phyloP scores from a whole-genome alignment of 2,797 vertebrate species.

The Calcarius lapponicus region DNA sequence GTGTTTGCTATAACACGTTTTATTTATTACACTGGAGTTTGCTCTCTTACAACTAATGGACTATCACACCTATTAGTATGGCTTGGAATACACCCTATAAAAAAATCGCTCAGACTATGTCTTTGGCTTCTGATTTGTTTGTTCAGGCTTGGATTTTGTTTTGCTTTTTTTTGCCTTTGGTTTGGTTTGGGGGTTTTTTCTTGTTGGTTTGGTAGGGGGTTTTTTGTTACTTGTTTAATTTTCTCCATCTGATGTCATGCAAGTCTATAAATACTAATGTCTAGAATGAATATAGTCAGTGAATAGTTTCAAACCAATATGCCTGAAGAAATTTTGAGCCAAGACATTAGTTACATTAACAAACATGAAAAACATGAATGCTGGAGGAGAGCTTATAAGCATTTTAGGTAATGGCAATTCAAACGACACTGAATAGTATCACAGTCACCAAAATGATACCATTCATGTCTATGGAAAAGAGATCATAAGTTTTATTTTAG shows the following conservation, averaged over 20 bases:
- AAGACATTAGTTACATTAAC: neutral
- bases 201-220: neutral
- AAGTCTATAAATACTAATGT: neutral
- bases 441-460: neutral
- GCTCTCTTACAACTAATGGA: neutral
- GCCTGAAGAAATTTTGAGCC: neutral
- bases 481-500: neutral
- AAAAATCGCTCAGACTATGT: neutral
- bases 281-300: neutral
- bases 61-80: neutral
- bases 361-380: neutral
- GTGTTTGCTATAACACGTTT: neutral
- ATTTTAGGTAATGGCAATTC: neutral
- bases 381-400: neutral
- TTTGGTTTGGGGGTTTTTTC: neutral
- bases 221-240: neutral
- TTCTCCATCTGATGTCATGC: neutral
- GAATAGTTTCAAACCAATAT: neutral
- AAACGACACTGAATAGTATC: neutral
- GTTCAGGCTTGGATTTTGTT: neutral
- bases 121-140: neutral
- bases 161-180: neutral
- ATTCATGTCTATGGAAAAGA: neutral
- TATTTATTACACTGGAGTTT: neutral
- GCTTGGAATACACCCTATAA: neutral